Evolutionary conservation across 2,113 vertebrate species (phyloP).

Genomic region (Tenebrosternarchus preto): DNA sequence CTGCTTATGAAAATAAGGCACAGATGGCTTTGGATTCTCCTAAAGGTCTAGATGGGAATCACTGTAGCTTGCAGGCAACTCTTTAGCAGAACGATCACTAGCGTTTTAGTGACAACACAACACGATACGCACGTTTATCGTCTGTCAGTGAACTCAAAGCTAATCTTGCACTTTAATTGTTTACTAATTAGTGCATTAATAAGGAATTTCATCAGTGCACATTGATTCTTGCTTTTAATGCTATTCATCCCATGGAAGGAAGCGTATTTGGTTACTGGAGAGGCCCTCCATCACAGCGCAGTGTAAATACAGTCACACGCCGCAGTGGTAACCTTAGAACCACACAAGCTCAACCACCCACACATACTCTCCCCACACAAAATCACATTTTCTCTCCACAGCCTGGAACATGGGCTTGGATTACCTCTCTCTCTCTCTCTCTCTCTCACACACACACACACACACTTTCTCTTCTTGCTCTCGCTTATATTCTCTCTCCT

Average conservation of each 20-base stretch:
- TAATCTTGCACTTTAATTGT: too few species aligned
- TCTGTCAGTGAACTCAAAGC: too few species aligned
- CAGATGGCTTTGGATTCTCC: too few species aligned
- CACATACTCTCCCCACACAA: conserved; percentile 9
- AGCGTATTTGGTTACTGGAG: background rate
- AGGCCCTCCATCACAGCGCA: conserved; percentile 19
- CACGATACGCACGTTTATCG: too few species aligned
- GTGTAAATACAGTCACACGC: conserved; percentile 33
- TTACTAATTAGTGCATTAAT: background rate
- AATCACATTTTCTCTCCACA: conserved; percentile 37
- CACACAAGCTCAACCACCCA: conserved; percentile 34
- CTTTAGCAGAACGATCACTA: too few species aligned
- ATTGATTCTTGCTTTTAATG: background rate
- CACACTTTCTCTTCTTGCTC: background rate
- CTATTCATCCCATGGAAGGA: background rate
- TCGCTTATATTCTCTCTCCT: background rate
- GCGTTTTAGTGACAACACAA: too few species aligned
- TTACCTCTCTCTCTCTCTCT: conserved; percentile 28
- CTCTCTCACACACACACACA: conserved; percentile 14
- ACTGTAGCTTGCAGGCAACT: too few species aligned
- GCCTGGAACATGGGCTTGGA: conserved; percentile 41
- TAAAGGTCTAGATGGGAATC: too few species aligned
- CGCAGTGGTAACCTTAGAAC: conserved; percentile 32
- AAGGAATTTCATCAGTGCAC: background rate
- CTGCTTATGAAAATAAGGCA: too few species aligned